Conservation (phyloP, 2,888 invertebrate species). For the Polydrusus pterygomalis region DNA sequence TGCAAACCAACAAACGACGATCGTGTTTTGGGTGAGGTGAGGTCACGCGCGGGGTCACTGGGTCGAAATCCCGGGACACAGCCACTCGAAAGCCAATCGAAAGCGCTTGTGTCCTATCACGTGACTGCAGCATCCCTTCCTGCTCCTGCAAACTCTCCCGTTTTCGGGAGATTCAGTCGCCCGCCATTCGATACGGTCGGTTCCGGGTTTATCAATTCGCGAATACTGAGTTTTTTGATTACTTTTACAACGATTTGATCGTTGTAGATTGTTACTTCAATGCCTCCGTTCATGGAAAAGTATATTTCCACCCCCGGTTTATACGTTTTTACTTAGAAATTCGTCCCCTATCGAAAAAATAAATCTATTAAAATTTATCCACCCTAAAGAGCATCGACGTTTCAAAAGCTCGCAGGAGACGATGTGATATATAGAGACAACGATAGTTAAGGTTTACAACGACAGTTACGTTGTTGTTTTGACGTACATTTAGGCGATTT, state of each 20-base stretch:
- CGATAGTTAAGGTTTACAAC: slow-evolving; percentile 39
- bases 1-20: slow-evolving; percentile 30
- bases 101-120: slow-evolving; percentile 57
- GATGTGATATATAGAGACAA: slow-evolving; percentile 38
- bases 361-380: slow-evolving; percentile 16
- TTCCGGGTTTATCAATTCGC: slow-evolving; percentile 35
- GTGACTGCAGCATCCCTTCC: slow-evolving; percentile 70
- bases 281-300: slow-evolving; percentile 3
- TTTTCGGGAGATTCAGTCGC: slow-evolving; percentile 59
- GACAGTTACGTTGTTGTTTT: slow-evolving; percentile 34
- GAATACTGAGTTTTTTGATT: slow-evolving; percentile 17
- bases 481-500: slow-evolving; percentile 18
- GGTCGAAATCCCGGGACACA: slow-evolving; percentile 72
- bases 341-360: background rate
- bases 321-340: slow-evolving; percentile 30
- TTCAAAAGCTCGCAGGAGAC: slow-evolving; percentile 14
- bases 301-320: slow-evolving; percentile 17
- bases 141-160: slow-evolving; percentile 56
- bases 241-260: slow-evolving; percentile 35
- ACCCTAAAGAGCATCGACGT: slow-evolving; percentile 31
- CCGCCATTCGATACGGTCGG: slow-evolving; percentile 56
- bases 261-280: slow-evolving; percentile 24
- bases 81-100: slow-evolving; percentile 66
- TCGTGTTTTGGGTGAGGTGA: slow-evolving; percentile 68
- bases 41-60: slow-evolving; percentile 71